Evolutionary conservation across 2,888 invertebrate species (phyloP), one percentile per base, ranked within the genome.

Genomic region (Crematogaster levior): DNA sequence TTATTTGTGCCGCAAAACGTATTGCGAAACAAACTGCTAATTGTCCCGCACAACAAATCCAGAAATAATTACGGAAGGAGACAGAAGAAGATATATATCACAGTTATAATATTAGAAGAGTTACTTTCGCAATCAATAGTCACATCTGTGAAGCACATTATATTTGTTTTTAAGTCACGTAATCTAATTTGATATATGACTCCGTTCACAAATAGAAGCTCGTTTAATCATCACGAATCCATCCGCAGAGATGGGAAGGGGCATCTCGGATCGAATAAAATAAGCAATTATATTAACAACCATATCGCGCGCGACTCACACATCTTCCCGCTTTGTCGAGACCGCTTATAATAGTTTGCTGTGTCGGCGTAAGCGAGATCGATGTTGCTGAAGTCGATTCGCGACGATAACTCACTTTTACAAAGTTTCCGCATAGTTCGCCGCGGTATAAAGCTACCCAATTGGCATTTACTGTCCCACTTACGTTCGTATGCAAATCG

Each of bases 391-490:
- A 56, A 56, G 53, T 77, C 77, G 77, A 70, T 68, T 43, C 77
- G 77, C 56, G 77, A 70, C 43, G 77, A 70, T 68, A 77, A 77
- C 40, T 75, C 65, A 56, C 77, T 77, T 70, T 68, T 60, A 30
- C 30, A 24, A 68, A 70, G 56, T 77, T 70, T 27, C 30, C 77
- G 30, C 77, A 70, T 43, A 77, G 34, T 70, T 77, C 77, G 30
- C 77, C 53, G 37, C 72, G 66, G 43, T 24, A 68, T 70, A 77
- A 56, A 77, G 77, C 34, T 30, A 68, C 53, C 77, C 77, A 77
- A 77, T 77, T 77, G 77, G 72, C 77, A 70, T 77, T 77, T 77
- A 77, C 77, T 68, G 77, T 77, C 77, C 77, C 70, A 70, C 77
- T 77, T 77, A 70, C 53, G 77, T 70, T 68, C 77, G 30, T 56